Evolutionary conservation across 2,888 invertebrate genomes (phyloP), one percentile per base, ranked within the genome.

Genomic region (Melinaea menophilus): DNA sequence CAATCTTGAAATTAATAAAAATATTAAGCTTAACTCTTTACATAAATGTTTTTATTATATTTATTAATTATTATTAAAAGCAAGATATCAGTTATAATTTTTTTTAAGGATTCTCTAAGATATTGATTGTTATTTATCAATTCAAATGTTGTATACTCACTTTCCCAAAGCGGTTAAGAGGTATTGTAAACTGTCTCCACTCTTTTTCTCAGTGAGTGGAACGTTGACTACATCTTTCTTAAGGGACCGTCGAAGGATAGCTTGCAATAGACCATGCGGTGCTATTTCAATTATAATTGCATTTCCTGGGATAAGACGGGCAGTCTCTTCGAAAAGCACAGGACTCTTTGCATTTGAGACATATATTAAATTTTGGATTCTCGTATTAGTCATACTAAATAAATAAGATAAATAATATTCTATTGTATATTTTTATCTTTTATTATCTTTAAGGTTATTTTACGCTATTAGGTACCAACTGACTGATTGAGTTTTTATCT

Each of bases 261-360:
- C 95, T 79, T 97, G 97, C 45, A 98, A 92, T 0, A 98, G 91
- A 5, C 96, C 95, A 74, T 98, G 98, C 0, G 98, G 98, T 0
- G 98, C 97, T 61, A 98, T 94, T 84, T 98, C 98, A 68, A 98
- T 94, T 4, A 94, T 93, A 63, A 98, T 92, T 0, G 97, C 96
- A 78, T 97, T 94, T 58, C 92, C 91, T 1, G 96, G 97, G 71
- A 98, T 94, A 73, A 95, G 92, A 22, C 92, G 92, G 5, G 95
- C 91, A 0, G 96, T 95, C 83, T 98, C 97, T 78, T 97, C 96
- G 81, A 97, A 96, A 22, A 94, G 86, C 0, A 95, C 95, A 22
- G 95, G 93, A 69, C 91, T 94, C 79, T 91, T 78, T 55, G 11
- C 7, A 9, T 9, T 41, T 5, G 2, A 41, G 9, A 9, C 9